Conservation (phyloP, 2,113 vertebrate genomes). For the Lepus timidus region DNA sequence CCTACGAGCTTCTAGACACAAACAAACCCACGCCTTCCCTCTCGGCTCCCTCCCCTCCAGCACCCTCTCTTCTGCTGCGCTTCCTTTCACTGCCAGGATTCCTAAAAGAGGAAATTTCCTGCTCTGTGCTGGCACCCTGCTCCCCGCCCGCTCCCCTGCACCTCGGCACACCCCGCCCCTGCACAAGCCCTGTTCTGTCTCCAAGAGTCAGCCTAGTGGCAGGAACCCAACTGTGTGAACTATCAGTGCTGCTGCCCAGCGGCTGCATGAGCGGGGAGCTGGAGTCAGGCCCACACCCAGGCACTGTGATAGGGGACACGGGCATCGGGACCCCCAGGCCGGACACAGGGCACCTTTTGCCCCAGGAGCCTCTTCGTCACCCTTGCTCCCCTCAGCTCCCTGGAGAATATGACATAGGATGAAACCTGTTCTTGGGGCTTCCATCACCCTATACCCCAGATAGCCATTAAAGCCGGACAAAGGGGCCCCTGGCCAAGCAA, state of each 20-base stretch:
- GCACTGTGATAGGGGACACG: no score
- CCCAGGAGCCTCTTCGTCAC: neutral
- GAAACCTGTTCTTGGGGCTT: neutral
- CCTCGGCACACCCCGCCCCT: neutral
- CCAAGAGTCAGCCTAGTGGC: no score
- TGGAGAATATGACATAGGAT: neutral
- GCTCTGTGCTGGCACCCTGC: conserved; percentile 51
- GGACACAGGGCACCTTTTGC: no score
- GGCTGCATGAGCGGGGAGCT: no score
- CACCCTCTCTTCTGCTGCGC: conserved; percentile 17
- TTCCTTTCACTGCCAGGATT: conserved; percentile 60
- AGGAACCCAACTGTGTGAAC: no score
- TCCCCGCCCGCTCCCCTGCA: neutral
- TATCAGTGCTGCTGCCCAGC: no score
- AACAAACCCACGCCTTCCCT: conserved; percentile 40
- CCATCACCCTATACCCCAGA: neutral
- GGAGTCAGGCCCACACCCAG: no score
- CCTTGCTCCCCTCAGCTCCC: neutral
- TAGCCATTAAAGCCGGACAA: neutral
- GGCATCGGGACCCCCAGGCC: no score
- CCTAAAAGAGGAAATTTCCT: conserved; percentile 61
- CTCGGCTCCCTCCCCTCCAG: neutral
- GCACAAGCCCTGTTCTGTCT: neutral
- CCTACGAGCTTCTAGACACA: conserved; percentile 68
- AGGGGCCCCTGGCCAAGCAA: neutral